Conservation (phyloP, 2,888 invertebrate species). For the Lepidocyrtoides sp. region DNA sequence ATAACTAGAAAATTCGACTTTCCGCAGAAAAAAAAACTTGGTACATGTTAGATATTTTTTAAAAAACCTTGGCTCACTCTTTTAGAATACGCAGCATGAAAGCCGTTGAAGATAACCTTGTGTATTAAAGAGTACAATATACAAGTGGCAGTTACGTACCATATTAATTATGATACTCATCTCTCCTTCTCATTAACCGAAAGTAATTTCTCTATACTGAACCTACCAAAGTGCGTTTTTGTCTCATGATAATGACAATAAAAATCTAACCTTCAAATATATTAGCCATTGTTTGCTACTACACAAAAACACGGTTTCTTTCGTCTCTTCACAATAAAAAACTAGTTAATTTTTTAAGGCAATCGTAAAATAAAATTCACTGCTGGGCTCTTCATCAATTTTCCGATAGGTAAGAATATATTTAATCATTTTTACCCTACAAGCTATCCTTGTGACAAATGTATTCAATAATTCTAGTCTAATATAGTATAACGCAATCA, state of each 20-base stretch:
- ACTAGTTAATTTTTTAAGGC: background rate
- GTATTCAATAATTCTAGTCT: too few relatives aligned
- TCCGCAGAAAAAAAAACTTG: background rate
- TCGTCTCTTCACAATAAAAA: background rate
- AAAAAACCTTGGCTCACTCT: constrained; percentile 67
- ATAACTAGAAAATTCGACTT: constrained; percentile 49
- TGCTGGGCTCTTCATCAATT: background rate
- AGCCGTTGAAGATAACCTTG: constrained; percentile 49
- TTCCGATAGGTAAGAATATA: background rate
- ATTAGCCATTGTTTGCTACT: constrained; percentile 24
- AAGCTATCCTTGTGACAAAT: too few relatives aligned
- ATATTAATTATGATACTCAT: constrained; percentile 23
- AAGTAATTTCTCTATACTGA: constrained; percentile 15
- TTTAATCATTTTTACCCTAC: too few relatives aligned
- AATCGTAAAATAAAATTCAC: background rate
- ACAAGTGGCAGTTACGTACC: constrained; percentile 60
- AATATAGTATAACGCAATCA: too few relatives aligned
- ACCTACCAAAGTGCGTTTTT: constrained; percentile 35
- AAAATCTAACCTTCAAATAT: constrained; percentile 67
- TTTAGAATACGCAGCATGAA: background rate
- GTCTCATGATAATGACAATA: constrained; percentile 60
- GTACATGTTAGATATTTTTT: constrained; percentile 50
- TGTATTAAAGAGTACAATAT: too few relatives aligned
- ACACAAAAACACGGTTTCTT: background rate
- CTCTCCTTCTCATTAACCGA: background rate